A percentile compares a stretch with the other conserved stretches of the same genome.
phyloP scores from a whole-genome alignment of 2,888 invertebrate species.

The Apomyelois bistriatella region DNA sequence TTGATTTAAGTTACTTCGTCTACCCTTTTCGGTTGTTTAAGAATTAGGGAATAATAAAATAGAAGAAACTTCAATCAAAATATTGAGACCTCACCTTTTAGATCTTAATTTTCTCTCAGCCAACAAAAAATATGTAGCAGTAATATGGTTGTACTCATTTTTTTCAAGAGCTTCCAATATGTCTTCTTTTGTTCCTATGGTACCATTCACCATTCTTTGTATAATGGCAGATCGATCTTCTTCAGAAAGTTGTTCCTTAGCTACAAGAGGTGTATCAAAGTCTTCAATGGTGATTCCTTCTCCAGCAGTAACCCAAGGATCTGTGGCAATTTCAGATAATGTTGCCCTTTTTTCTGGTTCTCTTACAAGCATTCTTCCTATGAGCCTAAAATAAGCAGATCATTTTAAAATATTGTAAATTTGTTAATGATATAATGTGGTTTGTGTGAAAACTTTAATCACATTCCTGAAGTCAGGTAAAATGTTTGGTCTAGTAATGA shows the following conservation, averaged over 20 bases:
- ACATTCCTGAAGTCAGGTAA: too few species aligned
- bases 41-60: too few species aligned
- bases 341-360: slow-evolving; percentile 95
- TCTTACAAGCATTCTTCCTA: slow-evolving; percentile 94
- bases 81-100: slow-evolving; percentile 74
- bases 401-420: slow-evolving; percentile 7
- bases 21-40: too few species aligned
- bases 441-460: too few species aligned
- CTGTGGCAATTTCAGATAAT: slow-evolving; percentile 91
- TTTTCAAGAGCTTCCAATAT: slow-evolving; percentile 96
- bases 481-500: too few species aligned
- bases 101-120: slow-evolving; percentile 94
- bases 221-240: slow-evolving; percentile 95
- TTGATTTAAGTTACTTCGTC: too few species aligned
- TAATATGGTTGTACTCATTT: slow-evolving; percentile 98
- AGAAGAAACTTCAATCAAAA: not conserved
- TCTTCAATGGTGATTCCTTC: slow-evolving; percentile 78
- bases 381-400: slow-evolving; percentile 81
- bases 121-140: slow-evolving; percentile 97
- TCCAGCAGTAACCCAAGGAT: slow-evolving; percentile 89
- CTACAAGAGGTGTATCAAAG: slow-evolving; percentile 88
- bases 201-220: slow-evolving; percentile 97
- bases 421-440: too few species aligned
- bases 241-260: slow-evolving; percentile 92
- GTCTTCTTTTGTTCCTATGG: slow-evolving; percentile 96